A percentile compares a stretch with the other conserved stretches of the same genome.
These are phyloP conservation scores for Pomacea maculata DNA, from an alignment of 1,140 invertebrate genomes.

Conservation along the genomic window DNA sequence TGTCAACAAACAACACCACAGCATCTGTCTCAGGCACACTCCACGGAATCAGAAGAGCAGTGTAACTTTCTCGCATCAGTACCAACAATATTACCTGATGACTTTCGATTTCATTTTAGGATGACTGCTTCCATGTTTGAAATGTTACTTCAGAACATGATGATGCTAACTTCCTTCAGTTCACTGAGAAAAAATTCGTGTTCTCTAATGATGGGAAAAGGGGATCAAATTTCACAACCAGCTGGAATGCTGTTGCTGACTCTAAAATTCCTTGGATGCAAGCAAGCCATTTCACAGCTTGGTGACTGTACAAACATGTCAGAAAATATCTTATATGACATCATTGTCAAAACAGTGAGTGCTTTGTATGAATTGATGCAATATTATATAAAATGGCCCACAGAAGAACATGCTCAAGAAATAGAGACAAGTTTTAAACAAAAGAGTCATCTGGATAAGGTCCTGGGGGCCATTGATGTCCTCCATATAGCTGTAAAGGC, in stretches of 20 bases:
- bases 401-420: not conserved
- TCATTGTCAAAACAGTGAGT: conserved; percentile 7
- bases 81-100: not conserved
- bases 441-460: conserved; percentile 1
- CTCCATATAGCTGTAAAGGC: conserved; percentile 14
- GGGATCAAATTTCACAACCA: not conserved
- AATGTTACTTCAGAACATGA: conserved; percentile 11
- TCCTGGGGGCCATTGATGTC: conserved; percentile 27
- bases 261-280: conserved; percentile 23
- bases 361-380: conserved; percentile 24
- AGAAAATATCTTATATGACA: not conserved
- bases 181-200: not conserved
- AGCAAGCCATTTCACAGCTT: conserved; percentile 4
- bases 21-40: too few relatives aligned
- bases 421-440: not conserved
- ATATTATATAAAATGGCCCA: conserved; percentile 26
- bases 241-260: conserved; percentile 12
- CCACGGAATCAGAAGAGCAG: too few relatives aligned
- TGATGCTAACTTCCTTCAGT: conserved; percentile 3
- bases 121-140: conserved; percentile 23
- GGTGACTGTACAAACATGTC: conserved; percentile 10
- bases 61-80: too few relatives aligned
- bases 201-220: not conserved
- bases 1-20: too few relatives aligned
- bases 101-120: conserved; percentile 20